Evolutionary conservation across 1,140 invertebrate genomes (phyloP).

Genomic region (Zaprionus davidi): DNA sequence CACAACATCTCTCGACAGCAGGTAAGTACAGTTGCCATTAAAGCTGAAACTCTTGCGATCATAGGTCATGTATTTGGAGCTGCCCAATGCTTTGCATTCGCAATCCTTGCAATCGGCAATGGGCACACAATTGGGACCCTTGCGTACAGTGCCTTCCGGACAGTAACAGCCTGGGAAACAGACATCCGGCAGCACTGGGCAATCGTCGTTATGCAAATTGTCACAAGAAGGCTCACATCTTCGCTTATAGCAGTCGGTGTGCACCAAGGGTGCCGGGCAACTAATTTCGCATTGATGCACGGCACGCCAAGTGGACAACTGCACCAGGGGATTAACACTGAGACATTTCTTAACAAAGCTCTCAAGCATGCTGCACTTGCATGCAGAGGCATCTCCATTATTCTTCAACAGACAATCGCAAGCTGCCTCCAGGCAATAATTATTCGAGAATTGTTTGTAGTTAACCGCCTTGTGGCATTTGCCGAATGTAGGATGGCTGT

Average conservation of each 20-base stretch:
- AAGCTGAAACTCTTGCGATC: constrained; percentile 90
- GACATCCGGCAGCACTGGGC: constrained; percentile 87
- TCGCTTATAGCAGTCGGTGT: constrained; percentile 91
- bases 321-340: constrained; percentile 86
- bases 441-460: constrained; percentile 88
- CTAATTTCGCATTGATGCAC: constrained; percentile 86
- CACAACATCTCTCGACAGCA: constrained; percentile 88
- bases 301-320: constrained; percentile 89
- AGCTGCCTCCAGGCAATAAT: constrained; percentile 89
- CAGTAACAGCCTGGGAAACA: constrained; percentile 94
- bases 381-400: constrained; percentile 85
- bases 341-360: constrained; percentile 90
- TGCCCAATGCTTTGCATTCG: constrained; percentile 89
- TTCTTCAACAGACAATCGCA: constrained; percentile 88
- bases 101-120: constrained; percentile 91
- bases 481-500: constrained; percentile 86
- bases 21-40: constrained; percentile 91
- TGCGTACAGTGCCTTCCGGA: constrained; percentile 90
- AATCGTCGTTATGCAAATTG: constrained; percentile 86
- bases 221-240: constrained; percentile 90
- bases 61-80: constrained; percentile 90
- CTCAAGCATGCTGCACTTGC: constrained; percentile 89
- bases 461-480: constrained; percentile 87
- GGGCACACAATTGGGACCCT: constrained; percentile 88
- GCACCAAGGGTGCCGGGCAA: constrained; percentile 90